Evolutionary conservation across 2,113 vertebrate genomes (phyloP).

Genomic region (Cichladusa arquata): DNA sequence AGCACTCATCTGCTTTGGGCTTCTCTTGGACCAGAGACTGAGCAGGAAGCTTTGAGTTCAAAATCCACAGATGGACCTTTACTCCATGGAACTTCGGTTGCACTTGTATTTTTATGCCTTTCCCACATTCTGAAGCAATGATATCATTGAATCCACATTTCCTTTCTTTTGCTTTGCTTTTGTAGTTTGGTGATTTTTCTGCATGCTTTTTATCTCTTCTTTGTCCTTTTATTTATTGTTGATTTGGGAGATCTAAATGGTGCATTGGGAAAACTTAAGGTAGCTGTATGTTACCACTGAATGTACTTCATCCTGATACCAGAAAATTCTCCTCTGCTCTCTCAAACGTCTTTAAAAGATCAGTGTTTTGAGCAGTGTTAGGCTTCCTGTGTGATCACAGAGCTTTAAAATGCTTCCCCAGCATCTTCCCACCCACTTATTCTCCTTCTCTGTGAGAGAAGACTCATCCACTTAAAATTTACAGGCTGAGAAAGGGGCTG

Average conservation of each 20-base stretch:
- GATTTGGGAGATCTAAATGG: not conserved
- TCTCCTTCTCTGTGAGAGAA: not conserved
- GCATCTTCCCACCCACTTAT: not conserved
- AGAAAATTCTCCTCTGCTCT: not conserved
- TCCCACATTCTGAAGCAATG: not conserved
- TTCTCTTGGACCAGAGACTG: not conserved
- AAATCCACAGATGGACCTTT: not conserved
- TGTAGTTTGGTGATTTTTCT: not conserved
- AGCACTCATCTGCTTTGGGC: not conserved
- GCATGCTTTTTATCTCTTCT: not conserved
- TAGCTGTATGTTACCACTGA: not conserved
- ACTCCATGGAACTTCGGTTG: not conserved
- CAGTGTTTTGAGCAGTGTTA: not conserved
- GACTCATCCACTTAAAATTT: not conserved
- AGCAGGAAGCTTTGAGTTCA: not conserved
- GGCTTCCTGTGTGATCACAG: not conserved
- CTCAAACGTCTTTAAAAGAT: not conserved
- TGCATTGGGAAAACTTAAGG: not conserved
- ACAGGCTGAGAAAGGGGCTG: not conserved
- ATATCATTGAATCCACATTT: fast-evolving
- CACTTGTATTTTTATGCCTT: not conserved
- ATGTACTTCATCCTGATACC: not conserved
- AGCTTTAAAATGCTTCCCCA: not conserved
- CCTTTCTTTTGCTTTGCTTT: not conserved
- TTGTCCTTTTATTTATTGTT: not conserved